A percentile compares a stretch with the other conserved stretches of the same genome.
phyloP scores from a whole-genome alignment of 2,888 invertebrate genomes.

The Arrhopalites spinosus region DNA sequence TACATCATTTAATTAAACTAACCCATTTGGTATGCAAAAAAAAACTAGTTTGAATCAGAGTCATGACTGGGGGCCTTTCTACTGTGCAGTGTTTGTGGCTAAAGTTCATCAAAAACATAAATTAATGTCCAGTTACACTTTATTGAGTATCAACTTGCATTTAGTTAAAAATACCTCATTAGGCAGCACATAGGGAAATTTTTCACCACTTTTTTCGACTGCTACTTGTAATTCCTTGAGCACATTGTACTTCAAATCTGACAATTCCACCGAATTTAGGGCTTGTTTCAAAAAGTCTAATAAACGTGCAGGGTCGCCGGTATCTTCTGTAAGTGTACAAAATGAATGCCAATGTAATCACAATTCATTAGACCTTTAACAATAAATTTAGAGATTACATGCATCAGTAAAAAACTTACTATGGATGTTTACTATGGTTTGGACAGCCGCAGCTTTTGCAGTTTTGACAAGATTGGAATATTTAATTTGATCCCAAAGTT shows the following conservation, averaged over 20 bases:
- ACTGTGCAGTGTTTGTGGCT: too few species aligned
- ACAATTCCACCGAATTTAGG: conserved; percentile 63
- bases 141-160: too few species aligned
- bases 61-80: too few species aligned
- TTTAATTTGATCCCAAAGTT: conserved; percentile 55
- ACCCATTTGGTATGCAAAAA: too few species aligned
- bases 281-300: conserved; percentile 63
- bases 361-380: too few species aligned
- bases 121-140: too few species aligned
- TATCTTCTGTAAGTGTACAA: conserved; percentile 57
- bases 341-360: too few species aligned
- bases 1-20: too few species aligned
- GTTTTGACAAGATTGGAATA: conserved; percentile 57
- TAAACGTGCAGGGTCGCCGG: conserved; percentile 62
- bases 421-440: conserved; percentile 63
- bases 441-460: conserved; percentile 66
- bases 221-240: conserved; percentile 64
- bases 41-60: too few species aligned
- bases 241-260: conserved; percentile 67
- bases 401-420: conserved; percentile 56
- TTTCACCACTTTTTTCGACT: conserved; percentile 64
- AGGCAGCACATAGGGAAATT: conserved; percentile 67
- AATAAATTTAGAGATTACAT: too few species aligned
- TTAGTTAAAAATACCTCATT: too few species aligned
- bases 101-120: too few species aligned